Base-by-base conservation (phyloP, 2,888 invertebrate species). In the Melinaea marsaeus region DNA sequence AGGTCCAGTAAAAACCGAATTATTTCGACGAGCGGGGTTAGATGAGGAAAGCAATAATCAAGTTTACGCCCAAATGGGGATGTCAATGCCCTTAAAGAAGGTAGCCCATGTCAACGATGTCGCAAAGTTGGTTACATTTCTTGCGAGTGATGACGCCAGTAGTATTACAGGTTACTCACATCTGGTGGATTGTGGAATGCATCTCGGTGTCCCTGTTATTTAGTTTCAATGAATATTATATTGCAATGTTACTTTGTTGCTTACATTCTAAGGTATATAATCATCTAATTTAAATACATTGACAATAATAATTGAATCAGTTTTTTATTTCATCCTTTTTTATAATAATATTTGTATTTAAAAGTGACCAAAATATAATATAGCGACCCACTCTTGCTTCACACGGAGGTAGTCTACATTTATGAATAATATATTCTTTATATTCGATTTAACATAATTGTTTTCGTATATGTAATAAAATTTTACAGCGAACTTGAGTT, bases 1-100 rank as follows among this genome's bases (percentile, higher is more conserved):
- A n/a, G 88, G 88, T 1, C 82, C 83, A 2, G 80, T 86, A 9
- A 79, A 74, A 56, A 88, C 87, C 0, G 78, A 84, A 55, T 63
- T 88, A 2, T 84, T 86, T 58, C 78, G 72, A 63, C 71, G 78
- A 65, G 78, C 78, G 0, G 85, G 86, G n/a, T 71, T 86, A 67
- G 78, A 71, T 46, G 78, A 79, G 11, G 75, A 73, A 32, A 75
- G 75, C 5, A 77, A 76, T 42, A 77, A 79, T 4, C 72, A 69
- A 66, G 75, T 83, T 71, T 82, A 80, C 51, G 66, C 73, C 22
- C 72, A 67, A 32, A 74, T 82, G 63, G 75, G 76, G 68, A 71
- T 73, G 6, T 71, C 72, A 13, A 68, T 80, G 2, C 83, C 86
- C 1, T 68, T 87, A 45, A 77, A 74, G 61, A 85, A 79, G 75